Evolutionary conservation across 1,140 invertebrate species (phyloP), one percentile per base, ranked within the genome.

Genomic region (Aricia agestis): DNA sequence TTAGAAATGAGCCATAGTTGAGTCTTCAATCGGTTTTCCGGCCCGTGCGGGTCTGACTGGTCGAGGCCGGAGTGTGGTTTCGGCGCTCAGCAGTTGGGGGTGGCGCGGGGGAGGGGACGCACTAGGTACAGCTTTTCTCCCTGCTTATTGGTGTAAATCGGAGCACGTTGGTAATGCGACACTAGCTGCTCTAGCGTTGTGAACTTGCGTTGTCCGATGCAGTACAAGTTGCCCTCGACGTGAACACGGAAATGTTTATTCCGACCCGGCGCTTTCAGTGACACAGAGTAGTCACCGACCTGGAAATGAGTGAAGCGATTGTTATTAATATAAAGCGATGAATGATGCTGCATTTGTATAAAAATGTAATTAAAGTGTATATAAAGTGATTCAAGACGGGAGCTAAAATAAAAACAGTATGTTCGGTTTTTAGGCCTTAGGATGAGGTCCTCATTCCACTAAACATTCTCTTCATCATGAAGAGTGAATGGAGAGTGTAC

Each of bases 241-340:
- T 99, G 98, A 74, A 99, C 98, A 84, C 98, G 95, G 93, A 99
- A 99, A 92, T 99, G 99, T 91, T 99, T 99, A 93, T 99, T 99
- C 73, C 98, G 95, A 42, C 97, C 97, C 66, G 97, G 96, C 63
- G 98, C 99, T 93, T 99, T 99, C 79, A 99, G 93, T 41, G 98
- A 99, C 76, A 99, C 98, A 52, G 98, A 99, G 92, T 97, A 99
- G 92, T 99, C 98, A 72, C 98, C 99, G 93, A 98, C 96, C 98
- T 99, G 91, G 18, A 93, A 72, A 15, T 11, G 42, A 1, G 9
- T 45, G 42, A 9, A 42, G 11, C 25, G 32, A 52, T 6, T 70
- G n/a, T 41, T 52, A 15, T 13, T 13, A 52, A 52, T 52, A 2
- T 0, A 13, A 13, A 15, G 45, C 9, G 36, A 7, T 36, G 36